Conservation (phyloP, 2,113 vertebrate genomes). For the Prietella phreatophila region DNA sequence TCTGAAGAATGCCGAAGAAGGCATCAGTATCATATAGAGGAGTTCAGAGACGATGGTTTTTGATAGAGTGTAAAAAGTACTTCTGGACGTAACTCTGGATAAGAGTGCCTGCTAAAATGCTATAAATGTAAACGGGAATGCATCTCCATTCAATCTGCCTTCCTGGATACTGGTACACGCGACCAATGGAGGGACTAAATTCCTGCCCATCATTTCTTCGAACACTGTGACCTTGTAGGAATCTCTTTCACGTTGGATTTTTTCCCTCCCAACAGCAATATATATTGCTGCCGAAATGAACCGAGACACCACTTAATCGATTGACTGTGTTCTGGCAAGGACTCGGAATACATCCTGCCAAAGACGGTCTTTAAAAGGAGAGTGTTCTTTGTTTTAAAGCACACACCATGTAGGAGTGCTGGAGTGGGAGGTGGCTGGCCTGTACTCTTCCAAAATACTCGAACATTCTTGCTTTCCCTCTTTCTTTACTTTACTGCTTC, state of each 20-base stretch:
- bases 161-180: not conserved
- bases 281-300: constrained; percentile 2
- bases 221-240: not conserved
- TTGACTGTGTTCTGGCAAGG: constrained; percentile 23
- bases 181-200: too few relatives aligned
- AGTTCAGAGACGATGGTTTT: not conserved
- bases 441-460: constrained; percentile 2
- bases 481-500: not conserved
- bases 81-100: not conserved
- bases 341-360: constrained; percentile 21
- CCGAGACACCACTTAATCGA: constrained; percentile 33
- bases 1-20: constrained; percentile 11
- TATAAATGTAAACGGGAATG: not conserved
- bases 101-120: not conserved
- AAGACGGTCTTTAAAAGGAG: constrained; percentile 40
- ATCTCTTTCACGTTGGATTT: not conserved
- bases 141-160: not conserved
- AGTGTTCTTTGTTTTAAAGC: constrained; percentile 31
- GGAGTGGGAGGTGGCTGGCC: constrained; percentile 49
- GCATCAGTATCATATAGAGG: not conserved
- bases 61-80: not conserved
- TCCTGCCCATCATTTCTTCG: not conserved
- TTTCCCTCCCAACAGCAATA: not conserved
- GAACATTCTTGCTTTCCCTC: constrained; percentile 10
- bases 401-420: constrained; percentile 43